A percentile compares a stretch with the other conserved stretches of the same genome.
These are phyloP conservation scores for Thamnophis elegans DNA, from an alignment of 2,797 vertebrate genomes.

Conservation along the genomic window DNA sequence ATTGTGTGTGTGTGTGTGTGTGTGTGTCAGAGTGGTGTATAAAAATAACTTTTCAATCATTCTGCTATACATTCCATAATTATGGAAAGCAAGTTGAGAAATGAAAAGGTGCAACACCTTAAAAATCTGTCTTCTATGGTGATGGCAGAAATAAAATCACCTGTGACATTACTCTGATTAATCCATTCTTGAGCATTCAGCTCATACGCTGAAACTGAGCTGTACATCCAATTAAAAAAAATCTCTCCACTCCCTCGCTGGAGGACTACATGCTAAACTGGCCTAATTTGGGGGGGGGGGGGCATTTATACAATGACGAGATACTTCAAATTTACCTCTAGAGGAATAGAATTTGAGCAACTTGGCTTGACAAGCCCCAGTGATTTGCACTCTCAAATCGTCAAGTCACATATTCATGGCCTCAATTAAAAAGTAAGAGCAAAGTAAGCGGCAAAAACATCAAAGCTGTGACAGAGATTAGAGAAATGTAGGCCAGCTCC, in stretches of 20 bases:
- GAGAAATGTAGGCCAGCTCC: slow-evolving; percentile 37
- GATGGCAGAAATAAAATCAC: not conserved
- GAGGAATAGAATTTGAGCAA: slow-evolving; percentile 10
- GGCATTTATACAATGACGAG: not conserved
- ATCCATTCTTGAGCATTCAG: not conserved
- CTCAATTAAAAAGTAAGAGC: slow-evolving; percentile 37
- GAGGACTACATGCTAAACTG: not conserved
- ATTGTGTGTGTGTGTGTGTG: not conserved
- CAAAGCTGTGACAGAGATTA: slow-evolving; percentile 37
- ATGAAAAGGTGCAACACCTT: not conserved
- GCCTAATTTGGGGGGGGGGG: not conserved
- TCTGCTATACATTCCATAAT: too few species aligned
- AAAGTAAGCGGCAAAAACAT: slow-evolving; percentile 30
- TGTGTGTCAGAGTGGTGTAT: not conserved
- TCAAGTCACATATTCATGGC: not conserved
- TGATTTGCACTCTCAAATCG: slow-evolving; percentile 11
- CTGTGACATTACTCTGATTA: slow-evolving; percentile 2
- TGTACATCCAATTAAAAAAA: slow-evolving; percentile 11
- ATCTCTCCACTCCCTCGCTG: not conserved
- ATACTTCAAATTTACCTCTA: not conserved
- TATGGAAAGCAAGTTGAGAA: not conserved
- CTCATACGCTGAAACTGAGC: not conserved
- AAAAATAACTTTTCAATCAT: not conserved
- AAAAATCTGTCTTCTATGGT: not conserved
- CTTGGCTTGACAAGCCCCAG: slow-evolving; percentile 16